These are phyloP conservation scores for Drosophila busckii DNA, from an alignment of 1,140 invertebrate genomes.

Conservation along the genomic window DNA sequence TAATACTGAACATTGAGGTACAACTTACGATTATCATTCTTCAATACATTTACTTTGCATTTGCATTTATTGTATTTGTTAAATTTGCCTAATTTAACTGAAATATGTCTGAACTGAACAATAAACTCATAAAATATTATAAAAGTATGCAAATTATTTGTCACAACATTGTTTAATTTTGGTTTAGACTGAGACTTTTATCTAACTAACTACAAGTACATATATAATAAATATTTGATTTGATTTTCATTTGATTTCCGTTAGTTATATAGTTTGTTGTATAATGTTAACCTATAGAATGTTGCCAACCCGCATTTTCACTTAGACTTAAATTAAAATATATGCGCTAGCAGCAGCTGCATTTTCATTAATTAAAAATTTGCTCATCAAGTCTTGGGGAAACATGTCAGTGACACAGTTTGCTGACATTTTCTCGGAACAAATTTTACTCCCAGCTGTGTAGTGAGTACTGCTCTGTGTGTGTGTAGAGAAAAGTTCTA, in stretches of 20 bases:
- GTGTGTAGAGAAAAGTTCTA: no score
- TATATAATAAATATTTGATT: slow-evolving; percentile 15
- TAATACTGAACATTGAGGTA: slow-evolving; percentile 73
- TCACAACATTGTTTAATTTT: slow-evolving; percentile 47
- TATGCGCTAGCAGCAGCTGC: not conserved
- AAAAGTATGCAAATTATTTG: slow-evolving; percentile 65
- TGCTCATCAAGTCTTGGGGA: slow-evolving; percentile 35
- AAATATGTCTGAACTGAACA: slow-evolving; percentile 36
- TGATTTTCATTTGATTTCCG: slow-evolving; percentile 9
- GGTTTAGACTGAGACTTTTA: slow-evolving; percentile 36
- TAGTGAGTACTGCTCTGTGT: slow-evolving; percentile 11
- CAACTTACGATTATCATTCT: slow-evolving; percentile 76
- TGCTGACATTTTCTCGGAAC: slow-evolving; percentile 27
- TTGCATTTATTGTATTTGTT: slow-evolving; percentile 37
- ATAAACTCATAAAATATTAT: slow-evolving; percentile 45
- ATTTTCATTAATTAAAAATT: slow-evolving; percentile 54
- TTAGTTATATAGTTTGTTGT: slow-evolving; percentile 50
- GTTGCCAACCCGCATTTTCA: slow-evolving; percentile 55
- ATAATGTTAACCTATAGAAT: slow-evolving; percentile 70
- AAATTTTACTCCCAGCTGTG: slow-evolving; percentile 17
- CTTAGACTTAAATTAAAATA: slow-evolving; percentile 32
- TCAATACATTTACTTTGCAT: slow-evolving; percentile 49
- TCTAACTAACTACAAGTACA: slow-evolving; percentile 61
- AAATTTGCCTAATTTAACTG: no score
- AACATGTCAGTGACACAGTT: slow-evolving; percentile 45